phyloP scores from a whole-genome alignment of 2,797 vertebrate genomes.

The Lerista edwardsae region DNA sequence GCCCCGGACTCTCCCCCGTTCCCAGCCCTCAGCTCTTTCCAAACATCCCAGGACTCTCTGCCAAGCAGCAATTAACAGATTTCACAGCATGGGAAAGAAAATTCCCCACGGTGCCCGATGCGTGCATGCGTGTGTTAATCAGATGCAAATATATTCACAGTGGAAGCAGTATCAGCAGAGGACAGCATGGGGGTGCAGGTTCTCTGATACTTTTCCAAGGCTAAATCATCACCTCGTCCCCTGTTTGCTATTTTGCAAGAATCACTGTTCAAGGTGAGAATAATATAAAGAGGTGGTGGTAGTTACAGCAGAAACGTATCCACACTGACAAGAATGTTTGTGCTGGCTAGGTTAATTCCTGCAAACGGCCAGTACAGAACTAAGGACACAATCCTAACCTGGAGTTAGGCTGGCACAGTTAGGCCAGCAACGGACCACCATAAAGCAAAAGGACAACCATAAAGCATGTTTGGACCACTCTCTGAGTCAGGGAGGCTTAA shows the following conservation, averaged over 20 bases:
- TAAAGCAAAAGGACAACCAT: too few species aligned
- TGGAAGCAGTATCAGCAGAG: constrained; percentile 15
- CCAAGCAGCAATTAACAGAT: constrained; percentile 14
- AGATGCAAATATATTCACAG: constrained; percentile 23
- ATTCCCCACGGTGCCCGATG: not conserved
- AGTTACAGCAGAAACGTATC: not conserved
- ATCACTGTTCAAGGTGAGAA: not conserved
- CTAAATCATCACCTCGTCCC: not conserved
- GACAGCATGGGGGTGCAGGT: not conserved
- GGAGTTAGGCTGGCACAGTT: too few species aligned
- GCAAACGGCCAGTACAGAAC: not conserved
- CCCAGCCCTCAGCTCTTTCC: not conserved
- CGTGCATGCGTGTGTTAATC: not conserved
- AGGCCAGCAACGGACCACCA: too few species aligned
- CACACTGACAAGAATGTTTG: not conserved
- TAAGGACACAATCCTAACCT: too few species aligned
- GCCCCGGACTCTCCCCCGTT: not conserved
- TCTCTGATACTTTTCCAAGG: not conserved
- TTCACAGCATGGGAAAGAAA: not conserved
- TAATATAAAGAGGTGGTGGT: not conserved
- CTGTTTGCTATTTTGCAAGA: not conserved
- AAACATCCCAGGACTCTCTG: not conserved
- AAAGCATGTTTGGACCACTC: too few species aligned
- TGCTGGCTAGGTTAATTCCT: not conserved
- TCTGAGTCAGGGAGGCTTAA: too few species aligned